Base-by-base conservation (phyloP, 2,888 invertebrate species). In the Elysia crispata region DNA sequence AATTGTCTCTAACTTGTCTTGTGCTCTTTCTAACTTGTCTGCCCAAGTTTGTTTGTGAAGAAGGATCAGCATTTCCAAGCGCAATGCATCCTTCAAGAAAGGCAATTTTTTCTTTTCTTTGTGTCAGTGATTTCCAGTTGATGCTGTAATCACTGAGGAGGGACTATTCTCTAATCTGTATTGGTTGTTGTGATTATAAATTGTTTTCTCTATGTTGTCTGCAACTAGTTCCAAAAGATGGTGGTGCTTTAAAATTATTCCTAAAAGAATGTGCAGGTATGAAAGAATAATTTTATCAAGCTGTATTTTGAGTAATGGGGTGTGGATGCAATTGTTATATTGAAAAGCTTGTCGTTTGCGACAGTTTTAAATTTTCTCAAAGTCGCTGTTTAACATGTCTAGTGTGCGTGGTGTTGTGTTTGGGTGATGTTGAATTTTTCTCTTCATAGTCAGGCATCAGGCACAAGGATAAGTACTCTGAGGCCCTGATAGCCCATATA, bases 401-500 rank as follows among this genome's bases (percentile, higher is more conserved):
- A 41, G 41, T 41, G 41, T 41, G 41, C 11, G 41, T 41, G 41
- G 41, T 11, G 41, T 41, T 41, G 41, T 6, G 3, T 41, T 11
- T 41, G 41, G 3, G 11, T 3, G 41, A 11, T 41, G 41, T 41
- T 41, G 41, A 41, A 70, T 70, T 1, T 31, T 6, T 41, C 20
- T 15, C 41, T 73, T 50, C 5, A 54, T 23, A 20, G 50, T 73
- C 41, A 50, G 25, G 62, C 75, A 75, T 60, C 75, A 75, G 28
- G 60, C 20, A 31, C 75, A 75, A 30, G 75, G 75, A n/a, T 54
- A 62, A 13, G 28, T 75, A 25, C 75, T 60, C 13, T n/a, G 20
- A 20, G 75, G 28, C 25, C 62, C 57, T 11, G 75, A 75, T 13
- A 60, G 62, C 5, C 75, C 57, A 75, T 60, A 75, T 8, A 57